Conservation (phyloP, 2,888 invertebrate species). For the Gymnoscelis rufifasciata region DNA sequence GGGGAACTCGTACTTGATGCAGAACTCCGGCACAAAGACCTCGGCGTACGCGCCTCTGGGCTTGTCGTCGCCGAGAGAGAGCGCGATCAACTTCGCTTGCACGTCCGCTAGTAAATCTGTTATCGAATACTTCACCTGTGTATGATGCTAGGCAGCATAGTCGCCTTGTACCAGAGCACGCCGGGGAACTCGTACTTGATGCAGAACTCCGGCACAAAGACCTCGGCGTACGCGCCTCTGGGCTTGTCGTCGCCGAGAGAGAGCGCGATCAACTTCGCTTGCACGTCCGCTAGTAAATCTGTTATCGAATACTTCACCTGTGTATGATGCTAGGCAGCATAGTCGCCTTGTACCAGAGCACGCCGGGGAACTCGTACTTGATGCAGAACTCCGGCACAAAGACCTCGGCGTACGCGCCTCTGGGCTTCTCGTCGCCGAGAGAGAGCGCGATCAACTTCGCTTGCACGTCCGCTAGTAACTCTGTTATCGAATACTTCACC, state of each 20-base stretch:
- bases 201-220: constrained; percentile 93
- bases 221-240: constrained; percentile 71
- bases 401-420: constrained; percentile 75
- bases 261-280: constrained; percentile 46
- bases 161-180: constrained; percentile 90
- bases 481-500: too few relatives aligned
- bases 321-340: constrained; percentile 91
- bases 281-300: constrained; percentile 61
- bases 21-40: constrained; percentile 92
- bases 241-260: constrained; percentile 70
- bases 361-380: constrained; percentile 83
- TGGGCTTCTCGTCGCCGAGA: constrained; percentile 70
- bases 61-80: too few relatives aligned
- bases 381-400: constrained; percentile 94
- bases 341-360: constrained; percentile 91
- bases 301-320: too few relatives aligned
- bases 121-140: too few relatives aligned
- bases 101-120: too few relatives aligned
- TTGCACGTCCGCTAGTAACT: constrained; percentile 62
- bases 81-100: too few relatives aligned
- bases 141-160: constrained; percentile 90
- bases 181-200: constrained; percentile 84
- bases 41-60: constrained; percentile 69
- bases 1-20: constrained; percentile 84
- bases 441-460: constrained; percentile 45